Percentiles rank a stretch among this genome's conserved stretches.
These are phyloP conservation scores for Leptura quadrifasciata DNA, from an alignment of 2,888 invertebrate species.

Conservation along the genomic window DNA sequence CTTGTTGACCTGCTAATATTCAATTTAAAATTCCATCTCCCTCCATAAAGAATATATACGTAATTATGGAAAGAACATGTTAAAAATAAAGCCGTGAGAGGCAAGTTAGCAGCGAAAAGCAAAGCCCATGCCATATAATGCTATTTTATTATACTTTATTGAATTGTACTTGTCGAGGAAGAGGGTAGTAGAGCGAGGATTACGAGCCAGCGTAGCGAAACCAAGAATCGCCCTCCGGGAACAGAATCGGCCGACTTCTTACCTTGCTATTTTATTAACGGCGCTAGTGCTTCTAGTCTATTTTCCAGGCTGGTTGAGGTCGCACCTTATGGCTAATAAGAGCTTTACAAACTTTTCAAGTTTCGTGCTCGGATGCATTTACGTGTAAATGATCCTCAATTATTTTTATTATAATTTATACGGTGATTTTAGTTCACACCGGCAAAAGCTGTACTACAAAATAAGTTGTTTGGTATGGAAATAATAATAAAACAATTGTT, in stretches of 20 bases:
- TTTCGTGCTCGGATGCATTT: conserved; percentile 48
- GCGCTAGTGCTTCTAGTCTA: conserved; percentile 24
- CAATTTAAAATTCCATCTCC: not conserved
- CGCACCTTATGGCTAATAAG: conserved; percentile 55
- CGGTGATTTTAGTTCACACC: conserved; percentile 15
- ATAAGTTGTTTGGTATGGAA: not conserved
- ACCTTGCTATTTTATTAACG: conserved; percentile 36
- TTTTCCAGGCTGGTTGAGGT: conserved; percentile 43
- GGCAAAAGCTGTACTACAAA: not conserved
- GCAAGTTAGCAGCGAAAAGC: conserved; percentile 13
- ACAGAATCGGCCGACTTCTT: conserved; percentile 29
- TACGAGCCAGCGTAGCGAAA: conserved; percentile 49
- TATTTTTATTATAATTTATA: conserved; percentile 15
- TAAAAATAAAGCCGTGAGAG: conserved; percentile 8
- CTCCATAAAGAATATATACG: conserved; percentile 4
- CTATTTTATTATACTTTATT: conserved; percentile 30
- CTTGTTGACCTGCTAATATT: not conserved
- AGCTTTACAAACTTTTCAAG: conserved; percentile 51
- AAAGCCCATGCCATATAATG: conserved; percentile 23
- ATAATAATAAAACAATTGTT: not conserved
- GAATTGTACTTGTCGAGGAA: conserved; percentile 16
- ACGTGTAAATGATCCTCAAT: conserved; percentile 45
- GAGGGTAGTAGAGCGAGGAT: conserved; percentile 46
- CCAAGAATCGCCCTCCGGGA: conserved; percentile 56
- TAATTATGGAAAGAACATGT: conserved; percentile 13